These are phyloP conservation scores for Beroe ovata DNA, from an alignment of 37 sponge, comb jelly and placozoan species.

Conservation along the genomic window DNA sequence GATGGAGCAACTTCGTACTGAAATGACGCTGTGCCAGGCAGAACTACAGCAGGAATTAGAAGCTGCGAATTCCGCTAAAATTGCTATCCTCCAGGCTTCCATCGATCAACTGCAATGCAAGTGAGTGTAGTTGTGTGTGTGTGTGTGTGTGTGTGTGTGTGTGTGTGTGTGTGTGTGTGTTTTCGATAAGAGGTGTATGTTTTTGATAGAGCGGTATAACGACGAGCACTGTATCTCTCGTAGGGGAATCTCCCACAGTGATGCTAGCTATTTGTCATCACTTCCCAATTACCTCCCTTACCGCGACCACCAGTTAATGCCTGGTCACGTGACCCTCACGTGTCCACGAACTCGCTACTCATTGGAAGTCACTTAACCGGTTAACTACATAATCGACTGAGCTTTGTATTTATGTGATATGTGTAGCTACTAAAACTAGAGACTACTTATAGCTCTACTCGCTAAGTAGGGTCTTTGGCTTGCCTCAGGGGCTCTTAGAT, in stretches of 20 bases:
- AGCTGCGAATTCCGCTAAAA: neutral
- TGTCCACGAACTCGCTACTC: neutral
- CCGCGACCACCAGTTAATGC: neutral
- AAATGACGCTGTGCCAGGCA: neutral
- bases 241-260: conserved; percentile 7
- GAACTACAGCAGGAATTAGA: neutral
- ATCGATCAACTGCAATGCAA: neutral
- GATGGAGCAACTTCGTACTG: neutral
- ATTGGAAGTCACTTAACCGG: neutral
- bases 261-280: conserved; percentile 15
- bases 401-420: no score
- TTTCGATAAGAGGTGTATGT: no score
- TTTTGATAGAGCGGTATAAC: neutral
- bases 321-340: neutral
- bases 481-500: conserved; percentile 9
- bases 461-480: conserved; percentile 36
- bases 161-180: neutral
- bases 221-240: neutral
- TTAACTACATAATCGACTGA: conserved; percentile 52
- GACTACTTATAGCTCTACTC: no score
- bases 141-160: neutral
- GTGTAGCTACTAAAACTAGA: conserved; percentile 1
- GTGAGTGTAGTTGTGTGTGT: neutral
- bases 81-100: neutral
- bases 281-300: neutral